Evolutionary conservation across 1,140 invertebrate species (phyloP).

Genomic region (Camponotus vicinus): DNA sequence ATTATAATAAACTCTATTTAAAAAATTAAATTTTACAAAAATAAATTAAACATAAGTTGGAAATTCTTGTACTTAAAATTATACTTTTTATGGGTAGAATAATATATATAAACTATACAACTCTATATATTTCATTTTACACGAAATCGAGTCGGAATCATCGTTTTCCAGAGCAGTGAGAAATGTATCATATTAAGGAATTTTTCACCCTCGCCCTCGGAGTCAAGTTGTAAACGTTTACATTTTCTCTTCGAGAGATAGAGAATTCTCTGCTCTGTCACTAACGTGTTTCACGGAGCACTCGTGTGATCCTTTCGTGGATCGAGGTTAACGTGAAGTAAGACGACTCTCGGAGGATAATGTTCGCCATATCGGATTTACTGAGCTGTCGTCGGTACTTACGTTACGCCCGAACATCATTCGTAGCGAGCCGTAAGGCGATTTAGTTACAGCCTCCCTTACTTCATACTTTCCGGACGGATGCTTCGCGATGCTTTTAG

Average conservation of each 20-base stretch:
- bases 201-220: conserved; percentile 35
- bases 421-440: conserved; percentile 59
- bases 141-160: not conserved
- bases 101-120: not conserved
- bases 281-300: conserved; percentile 53
- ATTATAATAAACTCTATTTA: not conserved
- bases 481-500: conserved; percentile 63
- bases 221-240: conserved; percentile 54
- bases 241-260: conserved; percentile 37
- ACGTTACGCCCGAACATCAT: conserved; percentile 61
- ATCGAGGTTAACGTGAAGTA: conserved; percentile 63
- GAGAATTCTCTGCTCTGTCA: conserved; percentile 28
- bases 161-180: not conserved
- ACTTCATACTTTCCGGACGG: conserved; percentile 63
- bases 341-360: conserved; percentile 60
- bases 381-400: conserved; percentile 61
- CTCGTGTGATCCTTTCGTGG: conserved; percentile 58
- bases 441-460: conserved; percentile 62
- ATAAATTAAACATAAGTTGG: too few relatives aligned
- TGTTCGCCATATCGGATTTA: conserved; percentile 63
- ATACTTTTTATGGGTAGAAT: not conserved
- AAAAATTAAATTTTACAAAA: not conserved
- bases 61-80: not conserved
- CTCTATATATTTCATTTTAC: not conserved
- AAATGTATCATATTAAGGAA: conserved; percentile 9